Evolutionary conservation across 1,140 invertebrate species (phyloP).

Genomic region (Cephus cinctus): DNA sequence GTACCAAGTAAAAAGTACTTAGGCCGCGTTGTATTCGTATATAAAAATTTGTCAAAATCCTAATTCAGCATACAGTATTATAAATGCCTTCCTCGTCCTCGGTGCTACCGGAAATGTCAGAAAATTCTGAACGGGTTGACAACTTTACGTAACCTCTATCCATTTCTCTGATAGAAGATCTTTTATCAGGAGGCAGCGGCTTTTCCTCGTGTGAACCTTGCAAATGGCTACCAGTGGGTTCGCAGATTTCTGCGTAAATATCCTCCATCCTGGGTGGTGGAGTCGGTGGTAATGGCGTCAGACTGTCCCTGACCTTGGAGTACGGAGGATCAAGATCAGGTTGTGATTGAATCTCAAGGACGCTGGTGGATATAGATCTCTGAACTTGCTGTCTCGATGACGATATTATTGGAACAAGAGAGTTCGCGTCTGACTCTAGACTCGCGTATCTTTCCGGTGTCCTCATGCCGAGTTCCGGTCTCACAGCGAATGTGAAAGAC

Average conservation of each 20-base stretch:
- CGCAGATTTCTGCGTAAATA: constrained; percentile 51
- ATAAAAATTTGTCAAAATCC: neutral
- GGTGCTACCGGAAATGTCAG: constrained; percentile 26
- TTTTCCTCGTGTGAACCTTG: constrained; percentile 30
- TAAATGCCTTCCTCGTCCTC: constrained; percentile 50
- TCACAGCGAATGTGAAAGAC: constrained; percentile 49
- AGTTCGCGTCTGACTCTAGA: constrained; percentile 47
- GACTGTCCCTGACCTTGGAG: constrained; percentile 50
- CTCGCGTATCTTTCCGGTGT: constrained; percentile 48
- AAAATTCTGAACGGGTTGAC: constrained; percentile 34
- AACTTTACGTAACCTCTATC: constrained; percentile 45
- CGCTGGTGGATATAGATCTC: constrained; percentile 49
- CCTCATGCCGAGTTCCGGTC: constrained; percentile 50
- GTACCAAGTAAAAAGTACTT: too few relatives aligned
- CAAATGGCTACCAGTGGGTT: constrained; percentile 22
- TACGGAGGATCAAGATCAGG: constrained; percentile 46
- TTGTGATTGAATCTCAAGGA: constrained; percentile 40
- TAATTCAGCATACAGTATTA: constrained; percentile 45
- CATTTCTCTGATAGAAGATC: constrained; percentile 28
- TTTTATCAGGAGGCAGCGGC: constrained; percentile 23
- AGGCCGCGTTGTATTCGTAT: too few relatives aligned
- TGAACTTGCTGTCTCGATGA: constrained; percentile 40
- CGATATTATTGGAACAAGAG: constrained; percentile 23
- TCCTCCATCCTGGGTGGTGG: constrained; percentile 41
- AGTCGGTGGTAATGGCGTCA: constrained; percentile 42